These are phyloP conservation scores for Phymastichus coffea DNA, from an alignment of 1,140 invertebrate genomes.

Conservation along the genomic window DNA sequence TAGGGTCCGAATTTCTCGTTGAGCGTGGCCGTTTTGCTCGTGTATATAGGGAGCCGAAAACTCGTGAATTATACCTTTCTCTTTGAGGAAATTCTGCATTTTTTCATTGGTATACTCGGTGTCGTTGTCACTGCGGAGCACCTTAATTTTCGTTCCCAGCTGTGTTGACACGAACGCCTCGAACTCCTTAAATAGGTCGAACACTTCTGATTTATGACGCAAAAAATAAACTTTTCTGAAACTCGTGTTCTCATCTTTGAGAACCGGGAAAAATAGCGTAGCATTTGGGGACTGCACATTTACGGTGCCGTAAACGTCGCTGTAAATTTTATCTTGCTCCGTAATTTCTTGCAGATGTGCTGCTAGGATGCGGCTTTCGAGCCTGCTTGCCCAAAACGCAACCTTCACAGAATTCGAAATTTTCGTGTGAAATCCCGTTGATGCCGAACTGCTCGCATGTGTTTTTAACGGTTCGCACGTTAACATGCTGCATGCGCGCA, in stretches of 20 bases:
- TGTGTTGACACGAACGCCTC: neutral
- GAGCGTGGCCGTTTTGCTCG: slow-evolving; percentile 19
- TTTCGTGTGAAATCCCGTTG: neutral
- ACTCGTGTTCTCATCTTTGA: neutral
- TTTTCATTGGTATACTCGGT: neutral
- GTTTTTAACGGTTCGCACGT: neutral
- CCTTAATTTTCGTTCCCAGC: neutral
- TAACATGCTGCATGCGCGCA: slow-evolving; percentile 11
- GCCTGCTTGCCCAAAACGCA: too few relatives aligned
- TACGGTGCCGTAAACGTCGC: neutral
- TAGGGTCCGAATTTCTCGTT: neutral
- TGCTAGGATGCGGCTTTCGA: too few relatives aligned
- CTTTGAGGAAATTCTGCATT: neutral
- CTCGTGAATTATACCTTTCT: neutral
- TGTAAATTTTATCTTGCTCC: too few relatives aligned
- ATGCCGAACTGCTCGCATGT: neutral
- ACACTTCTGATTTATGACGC: neutral
- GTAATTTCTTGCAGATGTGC: too few relatives aligned
- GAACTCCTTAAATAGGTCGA: neutral
- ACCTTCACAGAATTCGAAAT: too few relatives aligned
- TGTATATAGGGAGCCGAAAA: neutral
- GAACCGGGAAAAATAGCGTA: neutral
- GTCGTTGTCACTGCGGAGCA: neutral
- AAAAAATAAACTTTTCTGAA: neutral
- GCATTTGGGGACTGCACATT: neutral